Percentiles rank a stretch among this genome's conserved stretches.
Conservation (phyloP, 2,113 vertebrate species). For the Heloderma charlesbogerti region DNA sequence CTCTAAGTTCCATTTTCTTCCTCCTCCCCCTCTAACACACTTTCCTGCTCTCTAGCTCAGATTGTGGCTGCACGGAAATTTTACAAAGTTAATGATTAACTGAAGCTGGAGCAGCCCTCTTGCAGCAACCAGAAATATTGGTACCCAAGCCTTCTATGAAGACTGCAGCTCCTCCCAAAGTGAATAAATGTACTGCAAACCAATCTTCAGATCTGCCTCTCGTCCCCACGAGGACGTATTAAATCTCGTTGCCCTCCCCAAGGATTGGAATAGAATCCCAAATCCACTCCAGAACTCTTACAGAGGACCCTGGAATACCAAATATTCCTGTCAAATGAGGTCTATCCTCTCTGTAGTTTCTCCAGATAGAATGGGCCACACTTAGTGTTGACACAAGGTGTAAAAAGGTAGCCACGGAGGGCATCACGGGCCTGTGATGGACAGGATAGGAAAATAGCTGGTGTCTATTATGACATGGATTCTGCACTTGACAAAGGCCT, state of each 20-base stretch:
- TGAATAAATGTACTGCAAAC: background rate
- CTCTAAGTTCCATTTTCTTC: background rate
- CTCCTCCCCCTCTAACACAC: background rate
- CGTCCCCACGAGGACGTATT: background rate
- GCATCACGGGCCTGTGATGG: background rate
- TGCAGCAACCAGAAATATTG: background rate
- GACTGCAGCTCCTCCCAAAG: background rate
- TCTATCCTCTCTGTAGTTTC: background rate
- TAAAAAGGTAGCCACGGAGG: background rate
- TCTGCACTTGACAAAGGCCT: background rate
- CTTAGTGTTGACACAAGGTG: background rate
- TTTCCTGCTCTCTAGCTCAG: background rate
- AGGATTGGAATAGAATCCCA: background rate
- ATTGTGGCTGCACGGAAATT: background rate
- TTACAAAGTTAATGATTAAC: slow-evolving; percentile 21
- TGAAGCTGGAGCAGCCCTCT: background rate
- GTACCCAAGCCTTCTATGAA: background rate
- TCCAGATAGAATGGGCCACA: background rate
- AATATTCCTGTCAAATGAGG: background rate
- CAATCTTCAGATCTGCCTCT: background rate
- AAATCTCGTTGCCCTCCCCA: background rate
- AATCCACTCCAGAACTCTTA: background rate
- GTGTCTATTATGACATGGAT: background rate
- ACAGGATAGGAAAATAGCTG: background rate
- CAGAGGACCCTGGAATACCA: background rate